Conservation (phyloP, 1,140 invertebrate species). For the Anadara kagoshimensis region DNA sequence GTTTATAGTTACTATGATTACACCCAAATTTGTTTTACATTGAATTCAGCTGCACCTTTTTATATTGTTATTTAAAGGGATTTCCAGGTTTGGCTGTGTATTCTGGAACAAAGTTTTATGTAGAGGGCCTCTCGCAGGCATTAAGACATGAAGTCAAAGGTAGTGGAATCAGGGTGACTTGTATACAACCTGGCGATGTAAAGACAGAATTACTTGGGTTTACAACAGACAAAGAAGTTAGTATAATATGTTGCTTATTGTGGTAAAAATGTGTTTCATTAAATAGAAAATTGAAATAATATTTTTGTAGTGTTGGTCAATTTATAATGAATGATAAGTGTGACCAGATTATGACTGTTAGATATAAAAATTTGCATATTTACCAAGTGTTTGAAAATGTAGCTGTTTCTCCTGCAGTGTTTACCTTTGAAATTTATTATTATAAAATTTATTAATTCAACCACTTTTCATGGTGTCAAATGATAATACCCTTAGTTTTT, state of each 20-base stretch:
- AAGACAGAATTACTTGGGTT: conserved; percentile 68
- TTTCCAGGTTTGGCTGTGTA: conserved; percentile 75
- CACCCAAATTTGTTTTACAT: no score
- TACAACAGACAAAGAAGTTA: conserved; percentile 73
- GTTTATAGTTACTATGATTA: no score
- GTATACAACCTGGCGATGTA: conserved; percentile 75
- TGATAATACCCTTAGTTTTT: no score
- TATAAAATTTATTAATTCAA: no score
- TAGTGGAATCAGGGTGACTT: conserved; percentile 71
- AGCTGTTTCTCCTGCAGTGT: background rate
- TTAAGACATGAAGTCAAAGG: conserved; percentile 71
- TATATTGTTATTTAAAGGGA: conserved; percentile 60
- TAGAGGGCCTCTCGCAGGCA: conserved; percentile 74
- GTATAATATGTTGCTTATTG: background rate
- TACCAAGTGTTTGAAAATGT: background rate
- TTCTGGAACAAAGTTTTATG: conserved; percentile 75
- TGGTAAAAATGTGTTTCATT: no score
- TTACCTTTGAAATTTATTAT: no score
- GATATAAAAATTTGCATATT: background rate
- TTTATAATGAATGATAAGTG: no score
- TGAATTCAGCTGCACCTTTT: no score
- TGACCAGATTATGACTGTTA: no score
- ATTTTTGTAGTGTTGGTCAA: no score
- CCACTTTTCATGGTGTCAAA: no score
- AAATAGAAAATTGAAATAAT: no score